Evolutionary conservation across 2,113 vertebrate genomes (phyloP).

Genomic region (Fukomys damarensis): DNA sequence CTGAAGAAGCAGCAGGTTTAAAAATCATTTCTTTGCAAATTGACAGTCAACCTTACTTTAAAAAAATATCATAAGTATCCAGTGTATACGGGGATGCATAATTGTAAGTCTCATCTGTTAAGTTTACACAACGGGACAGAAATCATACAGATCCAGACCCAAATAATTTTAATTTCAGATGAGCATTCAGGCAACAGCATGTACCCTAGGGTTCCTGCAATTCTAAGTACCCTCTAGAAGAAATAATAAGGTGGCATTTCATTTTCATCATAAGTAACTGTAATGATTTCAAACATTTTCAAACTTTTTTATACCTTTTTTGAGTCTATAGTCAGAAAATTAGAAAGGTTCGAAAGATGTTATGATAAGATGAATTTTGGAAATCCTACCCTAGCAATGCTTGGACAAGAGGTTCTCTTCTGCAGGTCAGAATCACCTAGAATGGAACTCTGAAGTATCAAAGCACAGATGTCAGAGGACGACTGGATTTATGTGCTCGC

Average conservation of each 20-base stretch:
- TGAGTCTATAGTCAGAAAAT: not conserved
- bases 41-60: not conserved
- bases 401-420: not conserved
- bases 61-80: not conserved
- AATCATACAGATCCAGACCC: not conserved
- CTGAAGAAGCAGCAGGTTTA: constrained; percentile 70
- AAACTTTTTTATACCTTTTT: not conserved
- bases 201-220: not conserved
- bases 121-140: not conserved
- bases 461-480: not conserved
- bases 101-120: not conserved
- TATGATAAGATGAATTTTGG: not conserved
- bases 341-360: not conserved
- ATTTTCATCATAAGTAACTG: not conserved
- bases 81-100: not conserved
- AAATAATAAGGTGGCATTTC: not conserved
- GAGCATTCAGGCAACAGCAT: not conserved
- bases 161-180: not conserved
- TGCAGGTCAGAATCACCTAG: not conserved
- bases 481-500: not conserved
- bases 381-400: not conserved
- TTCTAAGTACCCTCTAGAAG: not conserved
- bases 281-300: not conserved
- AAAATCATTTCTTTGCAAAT: constrained; percentile 63
- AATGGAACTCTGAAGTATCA: not conserved